A percentile compares a stretch with the other conserved stretches of the same genome.
phyloP scores from a whole-genome alignment of 2,888 invertebrate species.

The Nasonia oneida region DNA sequence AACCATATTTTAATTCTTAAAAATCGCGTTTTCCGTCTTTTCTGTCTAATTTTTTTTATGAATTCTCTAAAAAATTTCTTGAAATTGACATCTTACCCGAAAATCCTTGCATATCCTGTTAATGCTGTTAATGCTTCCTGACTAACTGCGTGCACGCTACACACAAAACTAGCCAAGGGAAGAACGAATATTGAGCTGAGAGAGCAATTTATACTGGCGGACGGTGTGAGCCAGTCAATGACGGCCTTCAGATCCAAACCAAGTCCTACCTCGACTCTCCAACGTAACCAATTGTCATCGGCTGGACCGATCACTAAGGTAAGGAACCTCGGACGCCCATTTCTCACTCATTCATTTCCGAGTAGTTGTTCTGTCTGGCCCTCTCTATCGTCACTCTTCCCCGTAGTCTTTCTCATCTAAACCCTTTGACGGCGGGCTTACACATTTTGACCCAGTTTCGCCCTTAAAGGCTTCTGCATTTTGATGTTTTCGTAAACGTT shows the following conservation, averaged over 20 bases:
- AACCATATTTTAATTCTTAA: not conserved
- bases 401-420: not conserved
- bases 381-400: not conserved
- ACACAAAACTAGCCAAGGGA: conserved; percentile 94
- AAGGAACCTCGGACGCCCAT: conserved; percentile 61
- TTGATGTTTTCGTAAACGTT: not conserved
- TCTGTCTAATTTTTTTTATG: conserved; percentile 10
- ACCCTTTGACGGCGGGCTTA: not conserved
- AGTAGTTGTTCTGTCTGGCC: not conserved
- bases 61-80: conserved; percentile 63
- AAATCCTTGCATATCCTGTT: conserved; percentile 68
- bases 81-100: conserved; percentile 67
- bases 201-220: conserved; percentile 99
- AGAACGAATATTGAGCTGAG: conserved; percentile 99
- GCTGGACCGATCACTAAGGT: conserved; percentile 99
- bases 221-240: conserved; percentile 99
- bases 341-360: not conserved
- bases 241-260: conserved; percentile 98
- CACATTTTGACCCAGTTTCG: not conserved
- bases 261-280: conserved; percentile 88
- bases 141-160: conserved; percentile 77
- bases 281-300: conserved; percentile 83
- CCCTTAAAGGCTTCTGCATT: not conserved
- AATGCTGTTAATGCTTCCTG: conserved; percentile 71
- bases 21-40: not conserved